Conservation (phyloP, 92 coral and sea anemone species). For the Phymanthus crucifer region DNA sequence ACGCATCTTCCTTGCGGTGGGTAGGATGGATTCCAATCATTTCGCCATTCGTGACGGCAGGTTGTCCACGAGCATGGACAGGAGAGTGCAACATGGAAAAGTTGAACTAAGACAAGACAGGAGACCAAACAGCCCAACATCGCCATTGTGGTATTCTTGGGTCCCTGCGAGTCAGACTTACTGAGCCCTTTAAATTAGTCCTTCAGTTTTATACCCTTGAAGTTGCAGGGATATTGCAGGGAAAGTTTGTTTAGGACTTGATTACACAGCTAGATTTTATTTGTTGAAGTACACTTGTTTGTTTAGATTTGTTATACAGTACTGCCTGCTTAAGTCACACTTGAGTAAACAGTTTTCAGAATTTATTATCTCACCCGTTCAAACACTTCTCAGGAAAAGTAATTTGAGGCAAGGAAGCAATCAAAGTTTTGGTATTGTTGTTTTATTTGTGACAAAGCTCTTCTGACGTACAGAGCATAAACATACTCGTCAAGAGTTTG, state of each 20-base stretch:
- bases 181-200: neutral
- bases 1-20: constrained; percentile 66
- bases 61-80: constrained; percentile 82
- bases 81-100: constrained; percentile 20
- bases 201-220: neutral
- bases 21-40: constrained; percentile 70
- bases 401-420: no score
- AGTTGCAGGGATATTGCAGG: neutral
- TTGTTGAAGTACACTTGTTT: neutral
- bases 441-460: no score
- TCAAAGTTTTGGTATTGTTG: no score
- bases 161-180: neutral
- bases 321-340: neutral
- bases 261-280: neutral
- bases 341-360: neutral
- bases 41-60: constrained; percentile 78
- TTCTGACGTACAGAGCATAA: no score
- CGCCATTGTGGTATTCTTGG: neutral
- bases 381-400: no score
- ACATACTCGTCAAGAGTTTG: no score
- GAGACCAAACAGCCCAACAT: neutral
- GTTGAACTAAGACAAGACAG: constrained; percentile 13
- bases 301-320: neutral
- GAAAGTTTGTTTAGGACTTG: neutral
- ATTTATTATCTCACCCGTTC: no score